A percentile compares a stretch with the other conserved stretches of the same genome.
Evolutionary conservation across 2,113 vertebrate genomes (phyloP).

Genomic region (Coryphaenoides rupestris): DNA sequence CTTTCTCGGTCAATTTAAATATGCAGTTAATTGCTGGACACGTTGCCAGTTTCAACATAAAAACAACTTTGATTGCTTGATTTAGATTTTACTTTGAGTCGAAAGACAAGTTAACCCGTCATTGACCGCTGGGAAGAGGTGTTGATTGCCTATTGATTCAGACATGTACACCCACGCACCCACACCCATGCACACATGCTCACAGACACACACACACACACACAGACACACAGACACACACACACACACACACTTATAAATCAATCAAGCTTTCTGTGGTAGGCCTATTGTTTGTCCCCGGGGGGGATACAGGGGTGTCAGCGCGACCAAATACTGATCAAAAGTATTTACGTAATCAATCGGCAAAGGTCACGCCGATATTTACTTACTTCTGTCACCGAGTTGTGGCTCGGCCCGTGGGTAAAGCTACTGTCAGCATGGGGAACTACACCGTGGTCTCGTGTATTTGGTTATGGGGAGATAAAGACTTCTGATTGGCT

Average conservation of each 20-base stretch:
- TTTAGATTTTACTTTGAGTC: too few relatives aligned
- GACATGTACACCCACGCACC: slow-evolving; percentile 8
- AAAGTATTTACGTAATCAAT: background rate
- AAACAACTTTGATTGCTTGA: too few relatives aligned
- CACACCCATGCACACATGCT: too few relatives aligned
- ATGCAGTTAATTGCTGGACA: too few relatives aligned
- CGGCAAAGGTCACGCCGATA: background rate
- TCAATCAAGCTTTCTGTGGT: slow-evolving; percentile 42
- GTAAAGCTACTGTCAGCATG: background rate
- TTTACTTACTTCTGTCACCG: background rate
- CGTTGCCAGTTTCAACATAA: too few relatives aligned
- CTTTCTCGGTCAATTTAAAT: too few relatives aligned
- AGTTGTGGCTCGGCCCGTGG: background rate
- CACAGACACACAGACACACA: background rate
- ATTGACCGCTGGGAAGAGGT: background rate
- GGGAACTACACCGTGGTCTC: too few relatives aligned
- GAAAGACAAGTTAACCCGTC: slow-evolving; percentile 8
- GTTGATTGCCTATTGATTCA: slow-evolving; percentile 24
- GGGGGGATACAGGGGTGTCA: slow-evolving; percentile 3
- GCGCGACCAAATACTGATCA: slow-evolving; percentile 1
- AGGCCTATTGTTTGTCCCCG: slow-evolving; percentile 44
- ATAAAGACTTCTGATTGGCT: too few relatives aligned
- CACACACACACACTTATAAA: slow-evolving; percentile 21
- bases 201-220: slow-evolving; percentile 16
- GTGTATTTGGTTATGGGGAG: too few relatives aligned